These are phyloP conservation scores for Parascotia fuliginaria DNA, from an alignment of 2,888 invertebrate species.

Conservation along the genomic window DNA sequence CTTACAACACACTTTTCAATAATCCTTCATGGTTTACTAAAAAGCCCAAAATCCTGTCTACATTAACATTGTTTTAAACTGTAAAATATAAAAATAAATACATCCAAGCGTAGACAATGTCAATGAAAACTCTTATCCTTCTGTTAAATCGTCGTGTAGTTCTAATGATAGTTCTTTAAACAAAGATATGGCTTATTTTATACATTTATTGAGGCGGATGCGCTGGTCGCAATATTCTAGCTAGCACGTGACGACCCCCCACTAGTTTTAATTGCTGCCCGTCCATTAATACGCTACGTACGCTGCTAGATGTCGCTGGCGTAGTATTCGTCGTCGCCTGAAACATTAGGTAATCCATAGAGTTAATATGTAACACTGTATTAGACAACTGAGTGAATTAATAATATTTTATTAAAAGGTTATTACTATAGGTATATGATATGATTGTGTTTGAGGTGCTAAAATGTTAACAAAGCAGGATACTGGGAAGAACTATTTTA, in stretches of 20 bases:
- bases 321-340: conserved; percentile 56
- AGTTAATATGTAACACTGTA: no score
- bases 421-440: no score
- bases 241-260: conserved; percentile 76
- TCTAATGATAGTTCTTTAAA: not conserved
- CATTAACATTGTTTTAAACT: not conserved
- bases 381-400: no score
- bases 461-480: no score
- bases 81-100: conserved; percentile 6
- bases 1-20: not conserved
- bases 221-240: conserved; percentile 70
- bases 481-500: no score
- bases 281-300: conserved; percentile 78
- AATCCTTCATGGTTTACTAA: not conserved
- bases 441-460: no score
- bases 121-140: not conserved
- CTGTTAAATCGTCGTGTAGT: not conserved
- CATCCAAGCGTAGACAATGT: not conserved
- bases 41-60: not conserved
- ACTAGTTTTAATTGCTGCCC: conserved; percentile 78
- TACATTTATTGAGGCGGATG: conserved; percentile 63
- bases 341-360: not conserved
- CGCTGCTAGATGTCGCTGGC: conserved; percentile 61
- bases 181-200: conserved; percentile 11
- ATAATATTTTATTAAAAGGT: no score